Evolutionary conservation across 2,888 invertebrate genomes (phyloP).

Genomic region (Dasypolia templi): DNA sequence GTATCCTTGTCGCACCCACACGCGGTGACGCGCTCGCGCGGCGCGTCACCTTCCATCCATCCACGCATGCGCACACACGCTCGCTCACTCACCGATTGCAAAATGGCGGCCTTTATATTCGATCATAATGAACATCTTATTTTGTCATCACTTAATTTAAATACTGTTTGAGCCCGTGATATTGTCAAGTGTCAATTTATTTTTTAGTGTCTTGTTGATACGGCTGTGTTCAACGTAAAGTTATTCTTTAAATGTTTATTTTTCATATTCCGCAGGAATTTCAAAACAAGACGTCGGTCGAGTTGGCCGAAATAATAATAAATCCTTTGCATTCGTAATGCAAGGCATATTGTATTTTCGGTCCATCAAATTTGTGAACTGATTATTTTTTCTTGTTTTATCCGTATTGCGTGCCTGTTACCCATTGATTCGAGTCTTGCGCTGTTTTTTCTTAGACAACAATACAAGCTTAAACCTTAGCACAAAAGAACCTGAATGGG

Average conservation of each 20-base stretch:
- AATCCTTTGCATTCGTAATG: conserved; percentile 19
- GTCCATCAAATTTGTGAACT: conserved; percentile 28
- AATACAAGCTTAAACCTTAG: conserved; percentile 54
- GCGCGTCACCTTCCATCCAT: conserved; percentile 66
- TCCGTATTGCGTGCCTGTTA: conserved; percentile 27
- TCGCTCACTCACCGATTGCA: conserved; percentile 73
- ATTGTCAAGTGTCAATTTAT: conserved; percentile 50
- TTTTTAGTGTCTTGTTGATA: conserved; percentile 25
- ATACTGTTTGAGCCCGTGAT: conserved; percentile 33
- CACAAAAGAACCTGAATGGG: conserved; percentile 56
- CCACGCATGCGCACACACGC: conserved; percentile 69
- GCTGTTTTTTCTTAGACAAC: conserved; percentile 51
- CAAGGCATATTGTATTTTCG: conserved; percentile 21
- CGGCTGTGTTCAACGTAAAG: conserved; percentile 13
- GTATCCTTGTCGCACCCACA: conserved; percentile 77
- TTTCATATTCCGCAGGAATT: conserved; percentile 25
- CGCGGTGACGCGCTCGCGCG: conserved; percentile 67
- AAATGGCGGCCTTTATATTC: conserved; percentile 78
- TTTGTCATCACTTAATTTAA: conserved; percentile 61
- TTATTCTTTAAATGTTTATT: conserved; percentile 2
- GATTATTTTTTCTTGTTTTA: conserved; percentile 24
- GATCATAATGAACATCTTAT: conserved; percentile 67
- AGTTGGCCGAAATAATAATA: conserved; percentile 60
- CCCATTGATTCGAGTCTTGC: conserved; percentile 31
- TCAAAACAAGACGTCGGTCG: conserved; percentile 50